Evolutionary conservation across 1,140 invertebrate species (phyloP), one percentile per base, ranked within the genome.

Genomic region (Pseudomyrmex sp.): DNA sequence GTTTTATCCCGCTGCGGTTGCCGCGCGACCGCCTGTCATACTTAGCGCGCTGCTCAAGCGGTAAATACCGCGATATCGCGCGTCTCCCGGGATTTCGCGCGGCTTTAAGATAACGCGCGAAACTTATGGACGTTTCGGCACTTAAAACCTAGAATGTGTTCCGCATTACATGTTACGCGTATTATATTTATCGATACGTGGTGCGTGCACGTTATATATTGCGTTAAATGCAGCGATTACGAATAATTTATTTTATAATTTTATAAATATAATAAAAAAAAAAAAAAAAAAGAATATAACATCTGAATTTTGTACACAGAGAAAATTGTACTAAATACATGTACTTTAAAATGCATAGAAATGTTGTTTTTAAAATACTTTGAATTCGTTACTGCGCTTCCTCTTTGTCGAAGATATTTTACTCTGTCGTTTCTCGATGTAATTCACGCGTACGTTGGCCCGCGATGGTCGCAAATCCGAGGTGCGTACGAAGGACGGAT

Each of bases 381-480:
- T 44, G 15, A 7, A 70, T 70, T 59, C 7, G 44, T 80, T 72
- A 59, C 18, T 69, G n/a, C 8, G 52, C 15, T 12, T 8, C 26
- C 18, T 58, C n/a, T 35, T 50, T 15, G 15, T 70, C 50, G 35
- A 23, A 68, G 8, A 50, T 1, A 7, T 26, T 56, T 13, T 2
- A 8, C 13, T 52, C 13, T 52, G 10, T 75, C 20, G 26, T 23
- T 66, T 83, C 35, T 23, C 46, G 15, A 68, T 79, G 79, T 84
- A 84, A 68, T 69, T 84, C 65, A 35, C 59, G 15, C 58, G 58
- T 23, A 63, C 9, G 48, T 52, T 70, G 48, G 8, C 35, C 35
- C 35, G 23, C 74, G 82, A 79, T 48, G 73, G 65, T 85, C 82
- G 83, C 88, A 89, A 88, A 89, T 89, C 88, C 88, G 56, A 79